Evolutionary conservation across 2,888 invertebrate genomes (phyloP), one percentile per base, ranked within the genome.

Genomic region (Mongoloraphidia duomilia): DNA sequence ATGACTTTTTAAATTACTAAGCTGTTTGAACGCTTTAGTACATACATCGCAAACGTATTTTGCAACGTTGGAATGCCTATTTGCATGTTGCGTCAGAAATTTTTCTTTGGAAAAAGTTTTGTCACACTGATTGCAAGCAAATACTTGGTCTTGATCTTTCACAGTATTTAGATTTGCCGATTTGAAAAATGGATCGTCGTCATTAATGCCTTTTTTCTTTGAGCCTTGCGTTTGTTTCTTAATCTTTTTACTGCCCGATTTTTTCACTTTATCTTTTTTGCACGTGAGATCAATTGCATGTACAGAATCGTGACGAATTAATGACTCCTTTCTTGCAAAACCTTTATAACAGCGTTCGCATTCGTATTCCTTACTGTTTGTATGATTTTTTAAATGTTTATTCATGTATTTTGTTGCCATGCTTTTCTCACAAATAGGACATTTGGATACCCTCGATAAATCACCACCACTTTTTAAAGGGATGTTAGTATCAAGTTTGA

Each of bases 131-230:
- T 26, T 26, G 26, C 26, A 26, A 26, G 26, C 3, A 26, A 26
- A 26, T 26, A 26, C 6, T n/a, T 41, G 5, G 5, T 52, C 47
- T 42, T 59, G 58, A 36, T 52, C 49, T 50, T 54, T 57, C 37
- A 54, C 56, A 50, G 58, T 58, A 17, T 52, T 26, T 26, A 44
- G 39, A 55, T 55, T 45, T 57, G 50, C 41, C 54, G 54, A 41
- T 50, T 54, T 37, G 68, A 61, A 48, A 67, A 67, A 33, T 61
- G 64, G 55, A 70, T 76, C 6, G 57, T 56, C 62, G 40, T 54
- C 53, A 41, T 44, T 41, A 26, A 14, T 41, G 33, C 36, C 41
- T 47, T 47, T 47, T 26, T 26, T 26, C 26, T 26, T 26, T 6
- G 26, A 26, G 6, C 6, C 26, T 26, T 34, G 50, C 49, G 44